A percentile compares a stretch with the other conserved stretches of the same genome.
phyloP scores from a whole-genome alignment of 2,113 vertebrate species.

The Erythrolamprus reginae region DNA sequence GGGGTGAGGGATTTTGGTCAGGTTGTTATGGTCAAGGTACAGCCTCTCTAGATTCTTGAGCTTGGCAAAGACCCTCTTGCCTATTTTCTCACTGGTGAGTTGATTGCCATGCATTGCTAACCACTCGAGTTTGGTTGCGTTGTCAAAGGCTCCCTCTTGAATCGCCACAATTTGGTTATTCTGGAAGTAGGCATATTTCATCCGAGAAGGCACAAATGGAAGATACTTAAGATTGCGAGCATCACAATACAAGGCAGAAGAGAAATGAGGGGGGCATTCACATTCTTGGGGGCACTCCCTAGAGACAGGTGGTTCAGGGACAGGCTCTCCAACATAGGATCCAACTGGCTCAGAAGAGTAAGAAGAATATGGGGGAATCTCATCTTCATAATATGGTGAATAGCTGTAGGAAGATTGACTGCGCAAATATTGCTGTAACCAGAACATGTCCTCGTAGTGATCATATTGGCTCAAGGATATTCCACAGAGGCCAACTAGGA shows the following conservation, averaged over 20 bases:
- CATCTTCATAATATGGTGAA: slow-evolving; percentile 70
- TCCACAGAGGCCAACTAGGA: slow-evolving; percentile 64
- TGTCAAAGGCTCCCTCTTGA: slow-evolving; percentile 82
- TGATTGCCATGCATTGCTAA: slow-evolving; percentile 89
- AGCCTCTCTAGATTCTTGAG: slow-evolving; percentile 79
- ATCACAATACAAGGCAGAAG: slow-evolving; percentile 92
- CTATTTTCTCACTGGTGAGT: slow-evolving; percentile 79
- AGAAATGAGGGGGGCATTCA: slow-evolving; percentile 88
- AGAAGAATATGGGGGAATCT: slow-evolving; percentile 47
- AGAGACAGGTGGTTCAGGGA: slow-evolving; percentile 41
- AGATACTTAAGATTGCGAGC: slow-evolving; percentile 81
- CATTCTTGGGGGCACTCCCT: slow-evolving; percentile 85
- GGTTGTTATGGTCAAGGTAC: slow-evolving; percentile 91
- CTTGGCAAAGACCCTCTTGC: slow-evolving; percentile 79
- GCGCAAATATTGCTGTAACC: slow-evolving; percentile 76
- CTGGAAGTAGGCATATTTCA: slow-evolving; percentile 95
- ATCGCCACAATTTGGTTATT: slow-evolving; percentile 84
- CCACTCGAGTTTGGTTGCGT: slow-evolving; percentile 89
- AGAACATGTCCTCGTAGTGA: slow-evolving; percentile 72
- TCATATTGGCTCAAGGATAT: slow-evolving; percentile 69
- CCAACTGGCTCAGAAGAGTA: slow-evolving; percentile 51
- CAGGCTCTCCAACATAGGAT: slow-evolving; percentile 14
- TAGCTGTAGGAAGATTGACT: slow-evolving; percentile 68
- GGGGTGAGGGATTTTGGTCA: slow-evolving; percentile 81
- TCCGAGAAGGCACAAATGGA: slow-evolving; percentile 82